These are phyloP conservation scores for Aspidiotus rigidus DNA, from an alignment of 2,888 invertebrate species.

Conservation along the genomic window DNA sequence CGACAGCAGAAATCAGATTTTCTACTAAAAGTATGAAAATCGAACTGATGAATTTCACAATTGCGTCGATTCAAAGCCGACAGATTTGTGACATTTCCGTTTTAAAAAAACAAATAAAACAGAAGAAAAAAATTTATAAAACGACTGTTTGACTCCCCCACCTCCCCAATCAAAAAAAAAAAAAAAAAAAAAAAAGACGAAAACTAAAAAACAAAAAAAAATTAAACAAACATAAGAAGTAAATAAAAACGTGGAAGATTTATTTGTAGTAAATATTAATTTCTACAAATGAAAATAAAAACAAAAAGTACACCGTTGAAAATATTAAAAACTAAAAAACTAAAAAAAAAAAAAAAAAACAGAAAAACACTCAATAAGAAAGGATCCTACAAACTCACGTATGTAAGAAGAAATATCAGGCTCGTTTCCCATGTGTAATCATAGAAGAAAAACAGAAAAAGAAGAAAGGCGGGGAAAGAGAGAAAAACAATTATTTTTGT, in stretches of 20 bases:
- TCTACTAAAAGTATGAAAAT: too few species aligned
- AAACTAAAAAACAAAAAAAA: not conserved
- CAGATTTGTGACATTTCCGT: not conserved
- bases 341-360: too few species aligned
- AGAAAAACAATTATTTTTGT: slow-evolving; percentile 17
- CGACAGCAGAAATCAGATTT: too few species aligned
- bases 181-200: not conserved
- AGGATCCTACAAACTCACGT: slow-evolving; percentile 6
- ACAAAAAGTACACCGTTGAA: not conserved
- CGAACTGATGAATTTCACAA: too few species aligned
- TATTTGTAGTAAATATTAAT: slow-evolving; percentile 25
- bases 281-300: slow-evolving; percentile 17
- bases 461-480: slow-evolving; percentile 1
- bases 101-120: not conserved
- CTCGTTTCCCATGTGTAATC: not conserved
- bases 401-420: slow-evolving; percentile 17
- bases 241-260: slow-evolving; percentile 16
- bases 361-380: slow-evolving; percentile 3
- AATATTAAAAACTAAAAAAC: slow-evolving; percentile 6
- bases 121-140: not conserved
- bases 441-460: not conserved
- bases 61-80: too few species aligned
- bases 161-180: not conserved
- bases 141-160: not conserved
- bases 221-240: slow-evolving; percentile 10